These are phyloP conservation scores for Griposia aprilina DNA, from an alignment of 2,888 invertebrate genomes.

Conservation along the genomic window DNA sequence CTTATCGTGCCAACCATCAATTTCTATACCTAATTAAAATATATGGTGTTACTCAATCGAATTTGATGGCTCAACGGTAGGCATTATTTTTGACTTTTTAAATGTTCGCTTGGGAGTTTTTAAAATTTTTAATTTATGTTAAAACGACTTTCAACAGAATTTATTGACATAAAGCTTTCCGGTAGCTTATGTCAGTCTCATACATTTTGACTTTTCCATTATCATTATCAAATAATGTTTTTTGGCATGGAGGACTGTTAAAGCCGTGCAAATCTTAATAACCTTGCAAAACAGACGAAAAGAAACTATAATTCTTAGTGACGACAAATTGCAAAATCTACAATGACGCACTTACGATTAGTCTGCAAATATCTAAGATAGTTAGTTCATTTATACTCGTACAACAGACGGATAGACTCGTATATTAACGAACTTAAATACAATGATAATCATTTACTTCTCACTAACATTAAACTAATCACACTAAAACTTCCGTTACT, in stretches of 20 bases:
- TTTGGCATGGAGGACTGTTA: not conserved
- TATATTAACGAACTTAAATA: slow-evolving; percentile 43
- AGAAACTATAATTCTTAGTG: slow-evolving; percentile 28
- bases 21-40: no score
- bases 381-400: slow-evolving; percentile 1
- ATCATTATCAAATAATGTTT: not conserved
- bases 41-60: no score
- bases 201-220: not conserved
- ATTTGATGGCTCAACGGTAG: no score
- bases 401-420: not conserved
- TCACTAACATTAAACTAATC: slow-evolving; percentile 42
- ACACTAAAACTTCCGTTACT: slow-evolving; percentile 7
- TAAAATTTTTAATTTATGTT: no score
- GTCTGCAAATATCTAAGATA: slow-evolving; percentile 5
- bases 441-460: slow-evolving; percentile 39
- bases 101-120: no score
- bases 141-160: not conserved
- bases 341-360: slow-evolving; percentile 10
- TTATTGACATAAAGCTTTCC: not conserved
- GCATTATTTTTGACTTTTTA: no score
- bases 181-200: not conserved
- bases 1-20: no score
- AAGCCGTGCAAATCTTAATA: not conserved
- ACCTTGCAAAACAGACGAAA: slow-evolving; percentile 7
- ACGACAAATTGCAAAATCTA: slow-evolving; percentile 28